phyloP scores from a whole-genome alignment of 2,888 invertebrate species.

The Philereme transversata region DNA sequence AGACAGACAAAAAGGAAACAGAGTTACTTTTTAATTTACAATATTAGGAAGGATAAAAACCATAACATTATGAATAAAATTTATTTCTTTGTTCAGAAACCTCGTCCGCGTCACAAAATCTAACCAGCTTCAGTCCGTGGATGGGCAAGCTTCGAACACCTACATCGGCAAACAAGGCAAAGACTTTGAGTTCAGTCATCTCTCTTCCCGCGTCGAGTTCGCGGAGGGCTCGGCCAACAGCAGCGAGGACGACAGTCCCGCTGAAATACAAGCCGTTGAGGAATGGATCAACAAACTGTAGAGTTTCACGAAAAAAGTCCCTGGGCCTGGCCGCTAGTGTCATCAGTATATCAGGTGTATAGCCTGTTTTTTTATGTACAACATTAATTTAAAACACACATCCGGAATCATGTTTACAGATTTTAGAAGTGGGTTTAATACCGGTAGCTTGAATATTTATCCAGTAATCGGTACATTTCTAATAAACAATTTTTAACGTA shows the following conservation, averaged over 20 bases:
- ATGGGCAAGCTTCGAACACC: slow-evolving; percentile 85
- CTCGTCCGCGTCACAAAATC: slow-evolving; percentile 93
- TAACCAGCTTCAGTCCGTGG: slow-evolving; percentile 91
- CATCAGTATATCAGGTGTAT: no score
- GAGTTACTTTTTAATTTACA: no score
- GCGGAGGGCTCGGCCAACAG: slow-evolving; percentile 86
- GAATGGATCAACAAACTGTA: slow-evolving; percentile 89
- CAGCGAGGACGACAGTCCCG: slow-evolving; percentile 83
- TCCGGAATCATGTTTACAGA: no score
- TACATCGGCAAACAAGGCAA: slow-evolving; percentile 90
- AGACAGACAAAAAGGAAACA: no score
- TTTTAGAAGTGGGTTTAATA: no score
- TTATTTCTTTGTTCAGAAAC: slow-evolving; percentile 82
- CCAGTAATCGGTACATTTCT: no score
- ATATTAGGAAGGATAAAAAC: no score
- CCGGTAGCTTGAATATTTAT: no score
- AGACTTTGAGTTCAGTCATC: slow-evolving; percentile 92
- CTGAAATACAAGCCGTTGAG: slow-evolving; percentile 85
- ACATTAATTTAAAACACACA: no score
- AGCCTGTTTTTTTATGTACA: no score
- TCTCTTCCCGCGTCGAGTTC: slow-evolving; percentile 88
- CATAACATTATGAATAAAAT: not conserved
- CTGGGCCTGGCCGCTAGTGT: no score
- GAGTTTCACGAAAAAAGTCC: slow-evolving; percentile 8
- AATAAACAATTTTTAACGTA: no score